Evolutionary conservation across 2,888 invertebrate genomes (phyloP).

Genomic region (Tridacna gigas): DNA sequence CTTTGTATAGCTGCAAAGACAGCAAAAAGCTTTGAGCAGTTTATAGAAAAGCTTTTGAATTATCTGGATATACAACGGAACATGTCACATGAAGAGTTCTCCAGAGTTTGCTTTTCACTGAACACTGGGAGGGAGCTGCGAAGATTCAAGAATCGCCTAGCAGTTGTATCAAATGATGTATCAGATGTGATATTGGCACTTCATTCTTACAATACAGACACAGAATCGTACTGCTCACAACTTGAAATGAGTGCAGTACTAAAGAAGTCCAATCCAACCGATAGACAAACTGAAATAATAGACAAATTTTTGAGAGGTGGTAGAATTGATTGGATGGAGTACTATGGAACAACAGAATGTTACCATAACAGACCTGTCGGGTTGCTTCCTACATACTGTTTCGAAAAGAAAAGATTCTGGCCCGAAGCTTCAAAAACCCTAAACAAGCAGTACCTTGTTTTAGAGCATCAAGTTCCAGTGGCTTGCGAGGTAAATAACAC

Average conservation of each 20-base stretch:
- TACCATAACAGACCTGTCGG: background rate
- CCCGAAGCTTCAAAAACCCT: background rate
- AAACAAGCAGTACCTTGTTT: background rate
- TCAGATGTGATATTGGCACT: background rate
- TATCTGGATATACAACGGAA: background rate
- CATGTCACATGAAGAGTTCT: slow-evolving; percentile 2
- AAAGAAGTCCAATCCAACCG: background rate
- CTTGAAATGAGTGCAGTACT: background rate
- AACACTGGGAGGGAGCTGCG: background rate
- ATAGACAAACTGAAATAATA: background rate
- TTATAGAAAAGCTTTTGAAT: background rate
- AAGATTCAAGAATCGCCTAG: background rate
- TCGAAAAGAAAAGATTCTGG: slow-evolving; percentile 2
- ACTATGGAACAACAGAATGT: background rate
- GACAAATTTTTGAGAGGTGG: background rate
- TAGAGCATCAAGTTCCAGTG: slow-evolving; percentile 10
- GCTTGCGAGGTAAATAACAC: background rate
- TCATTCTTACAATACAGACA: background rate
- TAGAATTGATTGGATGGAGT: background rate
- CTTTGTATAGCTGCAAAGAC: background rate
- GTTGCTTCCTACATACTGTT: slow-evolving; percentile 3
- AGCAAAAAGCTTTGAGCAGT: background rate
- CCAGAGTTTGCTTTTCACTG: background rate
- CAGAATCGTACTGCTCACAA: background rate
- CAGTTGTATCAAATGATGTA: background rate